Percentiles rank a stretch among this genome's conserved stretches.
Conservation (phyloP, 2,888 invertebrate genomes). For the Luperina nickerlii region DNA sequence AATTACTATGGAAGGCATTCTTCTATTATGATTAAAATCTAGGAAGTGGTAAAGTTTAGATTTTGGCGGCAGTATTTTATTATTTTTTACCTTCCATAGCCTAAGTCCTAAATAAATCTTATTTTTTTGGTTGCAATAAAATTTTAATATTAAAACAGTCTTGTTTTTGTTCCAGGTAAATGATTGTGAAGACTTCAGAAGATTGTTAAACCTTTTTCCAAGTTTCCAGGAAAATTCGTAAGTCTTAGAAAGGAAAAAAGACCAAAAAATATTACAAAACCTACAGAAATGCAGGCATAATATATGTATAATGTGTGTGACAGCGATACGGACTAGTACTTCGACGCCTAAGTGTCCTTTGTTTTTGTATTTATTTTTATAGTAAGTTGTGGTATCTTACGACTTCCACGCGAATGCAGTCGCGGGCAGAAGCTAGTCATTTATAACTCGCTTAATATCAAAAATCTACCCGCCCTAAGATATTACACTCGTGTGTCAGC, state of each 20-base stretch:
- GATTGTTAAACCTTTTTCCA: neutral
- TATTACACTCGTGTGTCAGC: neutral
- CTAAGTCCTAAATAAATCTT: neutral
- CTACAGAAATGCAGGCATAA: neutral
- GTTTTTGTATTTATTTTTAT: too few relatives aligned
- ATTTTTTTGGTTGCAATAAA: neutral
- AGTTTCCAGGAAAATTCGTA: neutral
- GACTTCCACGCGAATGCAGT: neutral
- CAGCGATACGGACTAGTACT: too few relatives aligned
- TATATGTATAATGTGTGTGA: too few relatives aligned
- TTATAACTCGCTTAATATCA: neutral
- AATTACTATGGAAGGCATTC: neutral
- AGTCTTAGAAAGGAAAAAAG: neutral
- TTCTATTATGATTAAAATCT: neutral
- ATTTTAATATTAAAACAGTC: neutral
- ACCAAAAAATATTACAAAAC: neutral
- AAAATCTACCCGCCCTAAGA: neutral
- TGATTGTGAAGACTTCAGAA: constrained; percentile 6
- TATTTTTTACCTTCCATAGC: neutral
- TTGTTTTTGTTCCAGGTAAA: constrained; percentile 55
- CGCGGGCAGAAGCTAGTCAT: neutral
- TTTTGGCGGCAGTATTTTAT: neutral
- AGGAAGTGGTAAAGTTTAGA: neutral
- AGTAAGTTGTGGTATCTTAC: too few relatives aligned
- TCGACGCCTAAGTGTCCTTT: too few relatives aligned